phyloP scores from a whole-genome alignment of 2,113 vertebrate genomes.

The Channa maculata region DNA sequence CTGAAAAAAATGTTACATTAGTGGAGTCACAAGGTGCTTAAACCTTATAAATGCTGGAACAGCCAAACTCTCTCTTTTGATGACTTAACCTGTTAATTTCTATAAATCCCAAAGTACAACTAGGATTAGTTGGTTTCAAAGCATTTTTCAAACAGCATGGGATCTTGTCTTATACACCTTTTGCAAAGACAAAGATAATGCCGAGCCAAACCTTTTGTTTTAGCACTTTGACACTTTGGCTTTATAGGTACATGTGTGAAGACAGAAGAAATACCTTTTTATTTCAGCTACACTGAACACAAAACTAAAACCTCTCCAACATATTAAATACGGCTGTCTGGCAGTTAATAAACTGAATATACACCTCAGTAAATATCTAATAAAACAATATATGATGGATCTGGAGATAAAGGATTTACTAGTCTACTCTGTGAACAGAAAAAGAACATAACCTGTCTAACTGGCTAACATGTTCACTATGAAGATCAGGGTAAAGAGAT shows the following conservation, averaged over 20 bases:
- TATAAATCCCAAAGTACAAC: constrained; percentile 31
- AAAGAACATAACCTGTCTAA: constrained; percentile 1
- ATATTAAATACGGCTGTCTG: too few relatives aligned
- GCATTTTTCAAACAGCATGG: constrained; percentile 77
- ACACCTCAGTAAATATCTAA: not conserved
- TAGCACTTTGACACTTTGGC: not conserved
- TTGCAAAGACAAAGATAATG: constrained; percentile 67
- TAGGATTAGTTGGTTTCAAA: constrained; percentile 62
- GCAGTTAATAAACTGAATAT: not conserved
- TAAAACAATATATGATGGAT: not conserved
- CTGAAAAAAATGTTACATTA: too few relatives aligned
- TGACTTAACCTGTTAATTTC: constrained; percentile 41
- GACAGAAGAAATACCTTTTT: not conserved
- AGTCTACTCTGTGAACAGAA: not conserved
- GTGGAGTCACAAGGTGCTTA: not conserved
- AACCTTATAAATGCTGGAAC: constrained; percentile 2
- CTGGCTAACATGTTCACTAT: not conserved
- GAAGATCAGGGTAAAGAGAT: constrained; percentile 5
- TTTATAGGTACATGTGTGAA: constrained; percentile 15
- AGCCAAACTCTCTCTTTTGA: constrained; percentile 73
- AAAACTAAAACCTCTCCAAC: not conserved
- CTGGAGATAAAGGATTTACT: not conserved
- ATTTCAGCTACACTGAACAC: not conserved
- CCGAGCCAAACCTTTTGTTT: constrained; percentile 73
- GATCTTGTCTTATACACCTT: constrained; percentile 63